Percentiles rank a stretch among this genome's conserved stretches.
phyloP scores from a whole-genome alignment of 2,113 vertebrate genomes.

The Tetraodon nigroviridis region DNA sequence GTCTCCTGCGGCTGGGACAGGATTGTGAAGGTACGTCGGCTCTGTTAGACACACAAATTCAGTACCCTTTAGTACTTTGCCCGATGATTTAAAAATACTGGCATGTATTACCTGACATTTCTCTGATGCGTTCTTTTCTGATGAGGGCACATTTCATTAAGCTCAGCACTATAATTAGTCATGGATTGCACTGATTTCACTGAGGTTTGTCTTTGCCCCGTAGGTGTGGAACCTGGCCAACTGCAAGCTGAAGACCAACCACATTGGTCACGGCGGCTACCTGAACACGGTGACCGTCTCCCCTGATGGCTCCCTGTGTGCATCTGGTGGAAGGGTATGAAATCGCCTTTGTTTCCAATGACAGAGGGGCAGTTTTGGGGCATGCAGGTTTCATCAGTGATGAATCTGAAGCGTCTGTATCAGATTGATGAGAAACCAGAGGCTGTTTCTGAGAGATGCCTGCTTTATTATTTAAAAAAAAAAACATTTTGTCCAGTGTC shows the following conservation, averaged over 20 bases:
- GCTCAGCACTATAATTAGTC: background rate
- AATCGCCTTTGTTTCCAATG: background rate
- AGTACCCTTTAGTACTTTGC: conserved; percentile 1
- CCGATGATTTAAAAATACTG: conserved; percentile 40
- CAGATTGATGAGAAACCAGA: conserved; percentile 75
- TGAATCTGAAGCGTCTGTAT: conserved; percentile 69
- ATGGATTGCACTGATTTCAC: background rate
- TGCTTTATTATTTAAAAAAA: background rate
- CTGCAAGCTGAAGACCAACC: conserved; percentile 98
- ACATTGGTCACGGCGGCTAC: conserved; percentile 92
- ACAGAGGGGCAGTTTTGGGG: no score
- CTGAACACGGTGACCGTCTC: conserved; percentile 95
- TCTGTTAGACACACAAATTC: background rate
- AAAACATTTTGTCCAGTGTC: background rate
- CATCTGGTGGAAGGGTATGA: conserved; percentile 90
- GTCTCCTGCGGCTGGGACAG: conserved; percentile 99
- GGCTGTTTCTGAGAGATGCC: conserved; percentile 87
- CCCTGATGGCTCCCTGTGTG: conserved; percentile 94
- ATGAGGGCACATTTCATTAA: conserved; percentile 34
- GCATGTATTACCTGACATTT: conserved; percentile 47
- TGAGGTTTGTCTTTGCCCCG: background rate
- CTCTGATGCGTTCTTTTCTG: conserved; percentile 37
- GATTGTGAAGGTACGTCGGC: conserved; percentile 85
- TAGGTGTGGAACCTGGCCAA: conserved; percentile 98
- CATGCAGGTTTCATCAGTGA: conserved; percentile 63